phyloP scores from a whole-genome alignment of 2,113 vertebrate genomes.

The Hyperopisus bebe region DNA sequence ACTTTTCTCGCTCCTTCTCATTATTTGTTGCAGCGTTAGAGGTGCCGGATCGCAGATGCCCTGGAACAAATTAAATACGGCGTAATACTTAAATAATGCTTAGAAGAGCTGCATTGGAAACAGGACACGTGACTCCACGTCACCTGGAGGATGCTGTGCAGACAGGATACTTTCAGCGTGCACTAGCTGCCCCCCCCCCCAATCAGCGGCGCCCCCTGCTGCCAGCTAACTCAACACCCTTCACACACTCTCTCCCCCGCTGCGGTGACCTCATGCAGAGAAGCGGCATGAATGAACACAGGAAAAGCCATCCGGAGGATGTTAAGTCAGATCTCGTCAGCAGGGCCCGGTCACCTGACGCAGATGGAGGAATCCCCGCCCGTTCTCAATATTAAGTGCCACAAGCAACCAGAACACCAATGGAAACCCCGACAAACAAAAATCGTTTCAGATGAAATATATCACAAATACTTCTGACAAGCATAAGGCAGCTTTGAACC shows the following conservation, averaged over 20 bases:
- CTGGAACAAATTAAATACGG: background rate
- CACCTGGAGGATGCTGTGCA: constrained; percentile 1
- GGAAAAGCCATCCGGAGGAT: background rate
- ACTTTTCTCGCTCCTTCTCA: background rate
- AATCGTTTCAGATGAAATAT: background rate
- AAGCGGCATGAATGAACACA: background rate
- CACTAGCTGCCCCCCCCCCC: too few relatives aligned
- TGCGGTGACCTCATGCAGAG: background rate
- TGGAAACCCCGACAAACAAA: background rate
- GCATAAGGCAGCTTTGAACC: background rate
- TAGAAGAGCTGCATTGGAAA: background rate
- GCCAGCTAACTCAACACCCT: background rate
- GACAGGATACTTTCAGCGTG: background rate
- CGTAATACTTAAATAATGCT: background rate
- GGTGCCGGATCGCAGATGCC: background rate
- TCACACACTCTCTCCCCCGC: background rate
- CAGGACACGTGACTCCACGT: background rate
- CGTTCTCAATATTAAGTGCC: background rate
- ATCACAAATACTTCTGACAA: constrained; percentile 1
- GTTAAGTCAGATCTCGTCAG: background rate
- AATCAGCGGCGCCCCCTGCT: background rate
- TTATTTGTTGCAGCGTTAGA: background rate
- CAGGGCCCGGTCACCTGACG: background rate
- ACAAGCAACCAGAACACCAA: background rate
- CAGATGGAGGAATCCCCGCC: background rate